These are phyloP conservation scores for Paraescarpia echinospica DNA, from an alignment of 1,140 invertebrate species.

Conservation along the genomic window DNA sequence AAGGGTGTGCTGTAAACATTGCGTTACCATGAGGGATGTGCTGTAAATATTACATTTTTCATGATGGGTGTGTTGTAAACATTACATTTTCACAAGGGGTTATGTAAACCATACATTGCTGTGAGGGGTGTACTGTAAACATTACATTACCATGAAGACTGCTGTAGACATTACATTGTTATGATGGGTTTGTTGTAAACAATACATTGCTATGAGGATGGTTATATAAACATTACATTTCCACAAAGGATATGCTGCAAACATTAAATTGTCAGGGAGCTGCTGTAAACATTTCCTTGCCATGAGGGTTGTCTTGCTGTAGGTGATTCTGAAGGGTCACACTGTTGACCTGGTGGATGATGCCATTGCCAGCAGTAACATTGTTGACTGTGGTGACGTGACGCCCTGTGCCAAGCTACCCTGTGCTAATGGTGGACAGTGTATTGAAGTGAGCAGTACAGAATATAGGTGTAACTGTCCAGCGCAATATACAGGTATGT, in stretches of 20 bases:
- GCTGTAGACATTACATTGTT: no score
- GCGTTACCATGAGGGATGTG: no score
- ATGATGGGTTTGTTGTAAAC: no score
- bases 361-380: conserved; percentile 71
- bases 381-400: conserved; percentile 70
- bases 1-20: background rate
- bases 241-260: no score
- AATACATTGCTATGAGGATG: background rate
- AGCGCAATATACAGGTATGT: conserved; percentile 56
- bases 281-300: background rate
- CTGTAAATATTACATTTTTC: no score
- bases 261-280: no score
- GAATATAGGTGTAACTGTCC: conserved; percentile 64
- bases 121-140: no score
- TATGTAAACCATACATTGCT: no score
- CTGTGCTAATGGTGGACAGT: conserved; percentile 65
- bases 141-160: no score
- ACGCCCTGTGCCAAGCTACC: conserved; percentile 62
- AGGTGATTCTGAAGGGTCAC: conserved; percentile 69
- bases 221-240: background rate
- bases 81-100: no score
- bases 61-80: no score
- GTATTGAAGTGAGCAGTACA: conserved; percentile 50
- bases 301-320: conserved; percentile 34
- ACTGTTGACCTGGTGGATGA: conserved; percentile 69